Evolutionary conservation across 2,797 vertebrate genomes (phyloP), one percentile per base, ranked within the genome.

Genomic region (Acanthurus tractus): DNA sequence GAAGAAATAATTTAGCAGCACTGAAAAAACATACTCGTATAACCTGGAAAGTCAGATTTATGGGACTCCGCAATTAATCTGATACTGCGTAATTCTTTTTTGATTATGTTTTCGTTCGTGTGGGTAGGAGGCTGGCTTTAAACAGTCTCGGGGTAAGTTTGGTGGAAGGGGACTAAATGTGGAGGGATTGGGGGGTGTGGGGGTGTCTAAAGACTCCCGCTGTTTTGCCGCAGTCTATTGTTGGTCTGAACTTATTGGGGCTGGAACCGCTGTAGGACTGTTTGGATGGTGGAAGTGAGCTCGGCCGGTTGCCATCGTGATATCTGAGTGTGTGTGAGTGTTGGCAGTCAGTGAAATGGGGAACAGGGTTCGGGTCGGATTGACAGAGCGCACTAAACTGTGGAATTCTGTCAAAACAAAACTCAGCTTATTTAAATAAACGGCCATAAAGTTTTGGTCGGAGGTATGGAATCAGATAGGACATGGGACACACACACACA

Each of bases 371-470:
- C 90, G 67, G 70, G 83, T 74, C 66, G 22, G 77, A 90, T 79
- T 89, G 88, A 92, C 84, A 80, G 73, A 81, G 49, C 82, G 63
- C 63, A 74, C 74, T 87, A 84, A 90, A 89, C 85, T 86, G 61
- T 87, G 79, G 81, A 89, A 88, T 88, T 86, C 76, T 81, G 78
- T 86, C 75, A 85, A 91, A 93, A 89, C 79, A 90, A 83, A 86
- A 86, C 78, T 76, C 40, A 22, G 78, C 74, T 76, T 81, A 81
- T 84, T 93, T 73, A 91, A 93, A 94, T 92, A 93, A 91, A 93
- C 83, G 14, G 1, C 48, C 59, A 25, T 71, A 63, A 81, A 70
- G 29, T 72, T 86, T 80, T 68, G 82, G 77, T 81, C 20, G 0
- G 65, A 54, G 83, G 72, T 84, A 88, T 73, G 68, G 68, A 90